Conservation (phyloP, 2,888 invertebrate genomes). For the Stenoptilia bipunctidactyla region DNA sequence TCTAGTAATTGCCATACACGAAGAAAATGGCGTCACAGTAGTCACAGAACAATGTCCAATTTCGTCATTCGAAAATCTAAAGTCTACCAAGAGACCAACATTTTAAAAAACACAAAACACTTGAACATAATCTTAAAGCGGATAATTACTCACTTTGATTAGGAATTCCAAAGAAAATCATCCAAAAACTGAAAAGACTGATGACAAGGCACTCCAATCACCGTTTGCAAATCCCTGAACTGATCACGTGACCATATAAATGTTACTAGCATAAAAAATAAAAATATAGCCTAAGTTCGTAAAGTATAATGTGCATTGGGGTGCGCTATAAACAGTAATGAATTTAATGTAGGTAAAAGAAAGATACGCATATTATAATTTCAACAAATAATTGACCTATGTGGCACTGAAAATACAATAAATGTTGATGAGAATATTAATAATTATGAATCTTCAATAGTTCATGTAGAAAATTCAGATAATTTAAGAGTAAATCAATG, state of each 20-base stretch:
- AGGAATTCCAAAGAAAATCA: conserved; percentile 70
- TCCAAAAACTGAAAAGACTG: conserved; percentile 68
- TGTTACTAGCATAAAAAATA: conserved; percentile 23
- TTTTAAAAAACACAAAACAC: conserved; percentile 31
- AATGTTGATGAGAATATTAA: no score
- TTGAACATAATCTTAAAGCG: conserved; percentile 34
- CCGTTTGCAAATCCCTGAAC: conserved; percentile 64
- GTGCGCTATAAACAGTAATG: no score
- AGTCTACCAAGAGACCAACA: conserved; percentile 42
- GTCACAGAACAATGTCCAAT: conserved; percentile 69
- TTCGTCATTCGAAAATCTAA: conserved; percentile 55
- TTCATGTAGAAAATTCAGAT: no score
- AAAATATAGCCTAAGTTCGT: no score
- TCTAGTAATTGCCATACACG: conserved; percentile 68
- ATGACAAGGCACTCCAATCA: conserved; percentile 73
- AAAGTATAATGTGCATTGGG: no score
- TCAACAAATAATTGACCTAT: no score
- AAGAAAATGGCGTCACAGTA: conserved; percentile 73
- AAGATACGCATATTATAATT: no score
- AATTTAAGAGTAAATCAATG: no score
- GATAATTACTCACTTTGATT: conserved; percentile 67
- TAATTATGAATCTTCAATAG: no score
- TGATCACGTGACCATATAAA: conserved; percentile 32
- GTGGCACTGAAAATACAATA: no score
- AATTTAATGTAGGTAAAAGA: no score